Percentiles rank a stretch among this genome's conserved stretches.
phyloP scores from a whole-genome alignment of 2,113 vertebrate species.

The Malurus elegans region DNA sequence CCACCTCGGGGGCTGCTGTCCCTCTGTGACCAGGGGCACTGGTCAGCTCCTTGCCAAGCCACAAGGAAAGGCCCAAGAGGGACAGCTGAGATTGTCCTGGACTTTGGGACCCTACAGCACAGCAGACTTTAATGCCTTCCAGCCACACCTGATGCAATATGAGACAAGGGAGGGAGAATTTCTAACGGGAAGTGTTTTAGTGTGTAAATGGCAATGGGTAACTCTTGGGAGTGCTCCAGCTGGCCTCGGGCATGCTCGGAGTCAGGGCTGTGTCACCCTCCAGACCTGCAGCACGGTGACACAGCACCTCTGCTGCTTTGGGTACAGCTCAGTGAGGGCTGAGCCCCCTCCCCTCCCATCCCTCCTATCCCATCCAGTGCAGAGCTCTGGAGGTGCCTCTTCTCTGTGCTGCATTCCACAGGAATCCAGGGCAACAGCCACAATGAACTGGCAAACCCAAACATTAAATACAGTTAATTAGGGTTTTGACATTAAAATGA shows the following conservation, averaged over 20 bases:
- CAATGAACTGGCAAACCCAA: neutral
- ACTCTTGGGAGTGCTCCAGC: neutral
- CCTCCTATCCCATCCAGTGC: fast-evolving
- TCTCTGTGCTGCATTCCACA: neutral
- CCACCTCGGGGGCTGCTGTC: neutral
- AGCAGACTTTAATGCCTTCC: neutral
- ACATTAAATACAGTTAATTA: neutral
- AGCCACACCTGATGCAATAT: neutral
- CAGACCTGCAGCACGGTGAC: neutral
- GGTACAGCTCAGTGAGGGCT: neutral
- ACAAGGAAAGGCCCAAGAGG: neutral
- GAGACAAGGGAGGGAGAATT: neutral
- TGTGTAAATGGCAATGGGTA: neutral
- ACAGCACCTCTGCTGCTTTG: neutral
- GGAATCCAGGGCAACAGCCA: neutral
- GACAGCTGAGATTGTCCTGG: neutral
- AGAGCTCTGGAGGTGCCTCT: neutral
- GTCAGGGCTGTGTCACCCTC: neutral
- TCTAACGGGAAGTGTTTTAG: neutral
- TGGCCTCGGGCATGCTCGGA: too few relatives aligned
- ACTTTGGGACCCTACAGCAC: neutral
- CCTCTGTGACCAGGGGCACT: neutral
- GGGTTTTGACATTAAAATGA: neutral
- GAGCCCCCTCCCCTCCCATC: neutral
- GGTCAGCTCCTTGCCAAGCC: neutral